Base-by-base conservation (phyloP, 2,797 vertebrate genomes). In the Bradypus variegatus region DNA sequence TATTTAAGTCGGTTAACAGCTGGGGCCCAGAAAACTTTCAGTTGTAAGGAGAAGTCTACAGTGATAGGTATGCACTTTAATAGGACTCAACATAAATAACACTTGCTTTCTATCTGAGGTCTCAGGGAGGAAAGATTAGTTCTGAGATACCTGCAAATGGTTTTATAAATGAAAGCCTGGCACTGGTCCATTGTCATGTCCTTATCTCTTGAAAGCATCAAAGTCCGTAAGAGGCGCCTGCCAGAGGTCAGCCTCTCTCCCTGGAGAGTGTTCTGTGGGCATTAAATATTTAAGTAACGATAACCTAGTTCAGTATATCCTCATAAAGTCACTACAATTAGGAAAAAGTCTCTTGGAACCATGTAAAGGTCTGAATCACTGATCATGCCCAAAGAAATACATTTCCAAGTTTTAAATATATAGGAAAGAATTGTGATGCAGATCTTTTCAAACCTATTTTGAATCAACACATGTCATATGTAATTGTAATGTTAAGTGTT, bases 1-100 rank as follows among this genome's bases (percentile, higher is more conserved):
- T 69, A 83, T 62, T 82, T 92, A 89, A 86, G 38, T 92, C 72
- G 69, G 88, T 83, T 87, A 94, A n/a, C 58, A 95, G 88, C 69
- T 58, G 86, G 86, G 6, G 48, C 33, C 31, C 36, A 9, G 64
- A 88, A 65, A 88, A 73, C 55, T 73, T 81, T 45, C 53, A 64
- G 19, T 55, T 78, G 16, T 3, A 60, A 70, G 70, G 67, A 6
- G 12, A 58, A 72, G 86, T 85, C 88, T 82, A 88, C 2, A 87
- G 73, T 25, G 58, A 73, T 10, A 48, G 21, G n/a, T 36, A 31
- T 8, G 33, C 14, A 45, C 60, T 69, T 85, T 58, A 62, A 29
- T 18, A 91, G 84, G 31, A 77, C 48, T 64, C 9, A 33, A 53
- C 11, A 53, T 0, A 48, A 36, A 29, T 21, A 79, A 86, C 14